Conservation (phyloP, 2,113 vertebrate species). For the Oriolus oriolus region DNA sequence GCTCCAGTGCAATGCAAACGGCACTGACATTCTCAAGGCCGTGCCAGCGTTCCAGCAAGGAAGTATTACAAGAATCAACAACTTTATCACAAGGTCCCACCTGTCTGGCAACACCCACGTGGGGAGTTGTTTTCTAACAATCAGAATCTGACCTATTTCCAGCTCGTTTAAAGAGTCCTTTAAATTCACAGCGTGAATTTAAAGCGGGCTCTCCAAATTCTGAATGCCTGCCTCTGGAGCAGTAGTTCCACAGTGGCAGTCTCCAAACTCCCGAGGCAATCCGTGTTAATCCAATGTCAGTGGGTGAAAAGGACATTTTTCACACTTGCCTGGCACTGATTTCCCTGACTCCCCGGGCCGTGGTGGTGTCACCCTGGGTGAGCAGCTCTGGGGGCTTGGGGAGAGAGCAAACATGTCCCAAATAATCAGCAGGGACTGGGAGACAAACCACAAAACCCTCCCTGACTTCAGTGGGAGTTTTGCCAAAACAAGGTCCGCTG, state of each 20-base stretch:
- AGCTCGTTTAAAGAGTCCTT: not conserved
- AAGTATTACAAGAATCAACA: not conserved
- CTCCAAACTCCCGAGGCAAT: not conserved
- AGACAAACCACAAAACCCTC: slow-evolving; percentile 31
- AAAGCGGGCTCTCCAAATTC: not conserved
- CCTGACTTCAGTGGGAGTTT: slow-evolving; percentile 36
- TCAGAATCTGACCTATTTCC: not conserved
- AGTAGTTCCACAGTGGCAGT: not conserved
- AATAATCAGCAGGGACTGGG: not conserved
- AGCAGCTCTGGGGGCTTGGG: not conserved
- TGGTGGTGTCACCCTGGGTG: not conserved
- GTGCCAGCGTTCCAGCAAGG: not conserved
- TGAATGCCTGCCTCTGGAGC: not conserved
- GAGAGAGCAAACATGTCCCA: not conserved
- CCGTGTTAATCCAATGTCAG: not conserved
- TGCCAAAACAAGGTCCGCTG: slow-evolving; percentile 50
- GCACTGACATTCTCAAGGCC: not conserved
- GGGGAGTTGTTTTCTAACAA: not conserved
- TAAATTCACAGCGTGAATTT: not conserved
- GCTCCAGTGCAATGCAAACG: not conserved
- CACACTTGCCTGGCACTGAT: not conserved
- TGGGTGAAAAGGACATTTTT: slow-evolving; percentile 3
- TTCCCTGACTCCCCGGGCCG: not conserved
- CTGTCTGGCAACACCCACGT: not conserved
- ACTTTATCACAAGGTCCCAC: slow-evolving; percentile 15